Base-by-base conservation (phyloP, 2,797 vertebrate genomes). In the Lacerta viridis region DNA sequence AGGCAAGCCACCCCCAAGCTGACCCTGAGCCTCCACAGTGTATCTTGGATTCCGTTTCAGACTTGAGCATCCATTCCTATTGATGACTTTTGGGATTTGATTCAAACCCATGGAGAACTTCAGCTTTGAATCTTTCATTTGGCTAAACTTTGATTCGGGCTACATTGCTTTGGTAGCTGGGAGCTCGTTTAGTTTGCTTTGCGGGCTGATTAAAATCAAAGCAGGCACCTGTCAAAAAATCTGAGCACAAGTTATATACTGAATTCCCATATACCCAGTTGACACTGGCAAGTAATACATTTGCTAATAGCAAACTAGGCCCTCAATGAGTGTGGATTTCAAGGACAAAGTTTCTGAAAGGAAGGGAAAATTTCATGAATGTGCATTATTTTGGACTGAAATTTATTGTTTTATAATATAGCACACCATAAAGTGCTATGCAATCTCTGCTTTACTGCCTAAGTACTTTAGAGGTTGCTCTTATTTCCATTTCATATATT, bases 191-290 rank as follows among this genome's bases (percentile, higher is more conserved):
- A n/a, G 59, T 85, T 68, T 86, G 78, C 88, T 86, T 89, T 85
- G 84, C 82, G 84, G 43, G 72, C 79, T 86, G 88, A 86, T 89
- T 82, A 82, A 89, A 89, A 86, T 76, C 78, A 86, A 86, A 89
- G 72, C 61, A 55, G 84, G 77, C 71, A 50, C 79, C 84, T 76
- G 64, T 75, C 69, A 74, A 71, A 74, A 89, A 89, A 55, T 81
- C 83, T 41, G 69, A 89, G 71, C 39, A 50, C n/a, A 89, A 66
- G 59, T 89, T 89, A 80, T 66, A 80, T 75, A 59, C 61, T 43
- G 84, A 89, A 86, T 69, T 82, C 84, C 71, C 25, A 20, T 27
- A 50, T 77, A 76, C 33, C 79, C 88, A 55, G 78, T 69, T 86
- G 88, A 82, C 71, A 69, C 36, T 59, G 72, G 79, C 78, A 86